Evolutionary conservation across 2,113 vertebrate genomes (phyloP).

Genomic region (Callithrix jacchus): DNA sequence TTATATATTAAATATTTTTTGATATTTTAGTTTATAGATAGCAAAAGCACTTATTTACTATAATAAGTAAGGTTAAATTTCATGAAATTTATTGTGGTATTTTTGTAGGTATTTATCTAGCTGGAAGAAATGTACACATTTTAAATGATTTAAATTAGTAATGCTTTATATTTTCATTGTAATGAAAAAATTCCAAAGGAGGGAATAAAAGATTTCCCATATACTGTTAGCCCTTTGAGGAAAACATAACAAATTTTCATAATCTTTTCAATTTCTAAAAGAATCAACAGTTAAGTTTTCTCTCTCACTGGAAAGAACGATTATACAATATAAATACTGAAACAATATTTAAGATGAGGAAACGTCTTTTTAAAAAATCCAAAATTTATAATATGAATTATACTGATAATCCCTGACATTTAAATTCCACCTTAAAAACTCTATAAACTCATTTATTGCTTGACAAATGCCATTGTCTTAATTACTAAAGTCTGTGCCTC

Average conservation of each 20-base stretch:
- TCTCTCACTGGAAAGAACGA: not conserved
- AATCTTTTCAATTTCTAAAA: slow-evolving; percentile 4
- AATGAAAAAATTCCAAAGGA: slow-evolving; percentile 8
- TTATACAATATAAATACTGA: not conserved
- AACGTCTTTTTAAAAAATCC: not conserved
- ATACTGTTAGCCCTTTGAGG: not conserved
- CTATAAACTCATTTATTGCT: slow-evolving; percentile 24
- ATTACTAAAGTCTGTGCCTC: not conserved
- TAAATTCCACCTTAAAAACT: slow-evolving; percentile 47
- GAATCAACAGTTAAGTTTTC: not conserved
- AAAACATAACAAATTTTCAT: not conserved
- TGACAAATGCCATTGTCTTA: not conserved
- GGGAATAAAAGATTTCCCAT: not conserved
- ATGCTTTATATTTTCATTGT: slow-evolving; percentile 38
- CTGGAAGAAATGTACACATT: not conserved
- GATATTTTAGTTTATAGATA: not conserved
- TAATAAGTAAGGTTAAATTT: slow-evolving; percentile 5
- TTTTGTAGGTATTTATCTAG: slow-evolving; percentile 17
- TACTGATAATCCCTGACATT: not conserved
- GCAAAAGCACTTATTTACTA: slow-evolving; percentile 20
- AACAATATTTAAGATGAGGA: slow-evolving; percentile 18
- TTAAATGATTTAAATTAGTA: slow-evolving; percentile 5
- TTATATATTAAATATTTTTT: not conserved
- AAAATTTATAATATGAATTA: not conserved
- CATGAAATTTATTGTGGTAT: not conserved